Base-by-base conservation (phyloP, 2,888 invertebrate species). In the Drosophila kanekoi region DNA sequence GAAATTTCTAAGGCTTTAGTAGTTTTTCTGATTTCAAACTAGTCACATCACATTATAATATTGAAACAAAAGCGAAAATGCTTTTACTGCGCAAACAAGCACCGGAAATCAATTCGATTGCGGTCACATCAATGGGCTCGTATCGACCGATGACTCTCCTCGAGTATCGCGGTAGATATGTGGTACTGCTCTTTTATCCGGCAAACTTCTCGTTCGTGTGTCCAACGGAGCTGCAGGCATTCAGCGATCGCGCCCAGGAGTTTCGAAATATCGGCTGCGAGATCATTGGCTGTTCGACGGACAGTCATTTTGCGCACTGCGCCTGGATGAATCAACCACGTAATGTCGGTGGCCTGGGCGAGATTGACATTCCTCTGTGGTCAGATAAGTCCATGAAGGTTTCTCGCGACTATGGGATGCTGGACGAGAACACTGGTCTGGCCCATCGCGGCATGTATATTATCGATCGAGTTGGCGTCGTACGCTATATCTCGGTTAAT, bases 281-380 rank as follows among this genome's bases (percentile, higher is more conserved):
- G 90, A 93, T 98, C 9, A 94, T 99, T 83, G 99, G 95, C 58
- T 97, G 96, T 51, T 98, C 98, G 47, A 98, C 98, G 23, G 99
- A 99, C 93, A 98, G 98, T 41, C 97, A 98, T 92, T 99, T 96
- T 94, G 96, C 96, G 14, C 99, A 99, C 92, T 94, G 98, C 89
- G 99, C 99, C 43, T 99, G 99, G 99, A 94, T 97, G 72, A 97
- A 97, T 93, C 97, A 97, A 2, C 96, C 98, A 0, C 95, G 98
- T 58, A 98, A 98, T 90, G 95, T 97, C 90, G 99, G 98, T 4
- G 98, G 98, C 43, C 93, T 98, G 32, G 99, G 98, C 0, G 94
- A 96, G 20, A 96, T 99, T 96, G 95, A 96, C 89, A 98, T 99
- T 87, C 98, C 99, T 0, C 93, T 99, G 51, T 93, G 99, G 79